Base-by-base conservation (phyloP, 2,113 vertebrate species). In the Coturnix japonica region DNA sequence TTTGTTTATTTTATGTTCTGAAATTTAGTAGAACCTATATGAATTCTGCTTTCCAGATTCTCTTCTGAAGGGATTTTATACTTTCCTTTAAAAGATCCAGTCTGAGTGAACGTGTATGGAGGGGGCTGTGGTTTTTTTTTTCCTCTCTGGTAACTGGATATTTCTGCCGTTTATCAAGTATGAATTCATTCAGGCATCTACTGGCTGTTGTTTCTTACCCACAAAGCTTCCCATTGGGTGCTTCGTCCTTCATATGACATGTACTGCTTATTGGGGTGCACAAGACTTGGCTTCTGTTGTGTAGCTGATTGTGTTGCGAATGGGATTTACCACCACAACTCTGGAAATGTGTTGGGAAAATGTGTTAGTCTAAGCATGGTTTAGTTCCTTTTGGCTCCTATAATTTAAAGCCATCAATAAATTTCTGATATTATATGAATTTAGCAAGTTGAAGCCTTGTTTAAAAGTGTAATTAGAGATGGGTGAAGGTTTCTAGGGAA, bases 91-190 rank as follows among this genome's bases (percentile, higher is more conserved):
- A 64, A 85, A 37, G 8, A 73, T 69, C 28, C 49, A 89, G 66
- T 49, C 66, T 60, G 51, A 87, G 28, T 7, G 81, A 65, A 76
- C 19, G 35, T 51, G 72, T 44, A 64, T 8, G 2, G n/a, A n/a
- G 8, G 33, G 25, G 9, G 15, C 54, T 11, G 2, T 9, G 15
- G 18, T 11, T 44, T 25, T 5, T 11, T 56, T 75, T 71, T 39
- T 12, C 3, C 35, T 35, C n/a, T 87, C n/a, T 85, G 10, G 71
- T 81, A 85, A 91, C 9, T 81, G 72, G 30, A 23, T 91, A 91
- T 80, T 93, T 93, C 54, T 92, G 78, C 53, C 44, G 59, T 85
- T 79, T 85, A 76, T 81, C 91, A 72, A 69, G 39, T 76, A 7
- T 69, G 44, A 73, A 67, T 76, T 93, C 66, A 59, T 69, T 84